Conservation (phyloP, 2,797 vertebrate genomes). For the Acrossocheilus fasciatus region DNA sequence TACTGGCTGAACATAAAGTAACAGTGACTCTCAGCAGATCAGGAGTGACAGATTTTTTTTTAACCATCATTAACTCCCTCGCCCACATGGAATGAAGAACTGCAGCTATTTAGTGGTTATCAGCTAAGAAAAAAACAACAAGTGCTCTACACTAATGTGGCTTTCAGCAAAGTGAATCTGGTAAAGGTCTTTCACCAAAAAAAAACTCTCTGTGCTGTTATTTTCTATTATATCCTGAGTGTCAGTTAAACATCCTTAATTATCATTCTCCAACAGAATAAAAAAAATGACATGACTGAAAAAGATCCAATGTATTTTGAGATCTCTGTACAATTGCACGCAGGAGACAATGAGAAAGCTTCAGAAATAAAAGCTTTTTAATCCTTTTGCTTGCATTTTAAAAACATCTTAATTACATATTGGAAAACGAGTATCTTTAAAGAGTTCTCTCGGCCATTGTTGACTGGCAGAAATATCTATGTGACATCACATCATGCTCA, state of each 20-base stretch:
- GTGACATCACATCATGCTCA: constrained; percentile 75
- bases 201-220: constrained; percentile 69
- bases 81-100: constrained; percentile 11
- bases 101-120: constrained; percentile 12
- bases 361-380: constrained; percentile 73
- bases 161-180: constrained; percentile 68
- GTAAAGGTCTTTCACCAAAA: constrained; percentile 66
- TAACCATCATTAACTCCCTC: not conserved
- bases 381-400: constrained; percentile 52
- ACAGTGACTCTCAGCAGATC: not conserved
- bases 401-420: constrained; percentile 82
- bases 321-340: constrained; percentile 84
- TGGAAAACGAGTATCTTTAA: constrained; percentile 81
- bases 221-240: constrained; percentile 93
- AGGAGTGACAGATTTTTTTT: not conserved
- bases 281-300: constrained; percentile 79
- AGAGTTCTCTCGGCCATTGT: constrained; percentile 79
- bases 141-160: not conserved
- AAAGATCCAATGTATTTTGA: constrained; percentile 71
- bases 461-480: constrained; percentile 75
- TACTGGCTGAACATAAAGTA: not conserved
- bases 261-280: constrained; percentile 82
- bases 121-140: not conserved
- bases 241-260: constrained; percentile 89
- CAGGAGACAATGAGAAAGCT: constrained; percentile 76